Evolutionary conservation across 2,113 vertebrate genomes (phyloP).

Genomic region (Amazona guildingii): DNA sequence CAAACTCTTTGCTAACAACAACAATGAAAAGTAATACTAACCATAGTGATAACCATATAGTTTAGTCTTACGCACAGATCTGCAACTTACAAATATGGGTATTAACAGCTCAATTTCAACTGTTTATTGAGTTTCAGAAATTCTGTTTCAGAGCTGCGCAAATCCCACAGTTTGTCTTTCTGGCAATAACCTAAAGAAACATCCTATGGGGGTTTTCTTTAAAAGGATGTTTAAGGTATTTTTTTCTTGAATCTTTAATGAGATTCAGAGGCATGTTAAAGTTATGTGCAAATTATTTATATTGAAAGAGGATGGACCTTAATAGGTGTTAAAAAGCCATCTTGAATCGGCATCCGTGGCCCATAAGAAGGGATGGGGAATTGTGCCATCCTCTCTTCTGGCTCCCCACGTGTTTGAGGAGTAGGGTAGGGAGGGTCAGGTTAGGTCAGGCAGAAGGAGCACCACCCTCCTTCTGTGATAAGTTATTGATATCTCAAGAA

Average conservation of each 20-base stretch:
- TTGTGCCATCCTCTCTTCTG: not conserved
- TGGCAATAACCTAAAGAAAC: not conserved
- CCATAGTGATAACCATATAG: not conserved
- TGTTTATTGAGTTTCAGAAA: not conserved
- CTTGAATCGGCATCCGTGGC: not conserved
- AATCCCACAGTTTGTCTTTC: not conserved
- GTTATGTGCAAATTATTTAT: not conserved
- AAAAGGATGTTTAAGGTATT: not conserved
- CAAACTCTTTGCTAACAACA: not conserved
- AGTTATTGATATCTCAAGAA: not conserved
- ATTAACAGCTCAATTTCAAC: not conserved
- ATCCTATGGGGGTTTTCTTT: not conserved
- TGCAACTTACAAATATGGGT: not conserved
- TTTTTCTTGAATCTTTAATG: not conserved
- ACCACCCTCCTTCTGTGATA: accelerated
- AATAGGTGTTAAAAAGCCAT: not conserved
- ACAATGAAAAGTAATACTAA: not conserved
- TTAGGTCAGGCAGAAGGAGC: not conserved
- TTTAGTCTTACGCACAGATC: not conserved
- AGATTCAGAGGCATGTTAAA: not conserved
- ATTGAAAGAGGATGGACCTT: not conserved
- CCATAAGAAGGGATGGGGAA: not conserved
- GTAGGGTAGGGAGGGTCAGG: not conserved
- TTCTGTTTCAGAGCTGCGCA: not conserved
- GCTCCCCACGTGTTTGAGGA: not conserved